These are phyloP conservation scores for Pogonognathellus flavescens DNA, from an alignment of 1,140 invertebrate species.

Conservation along the genomic window DNA sequence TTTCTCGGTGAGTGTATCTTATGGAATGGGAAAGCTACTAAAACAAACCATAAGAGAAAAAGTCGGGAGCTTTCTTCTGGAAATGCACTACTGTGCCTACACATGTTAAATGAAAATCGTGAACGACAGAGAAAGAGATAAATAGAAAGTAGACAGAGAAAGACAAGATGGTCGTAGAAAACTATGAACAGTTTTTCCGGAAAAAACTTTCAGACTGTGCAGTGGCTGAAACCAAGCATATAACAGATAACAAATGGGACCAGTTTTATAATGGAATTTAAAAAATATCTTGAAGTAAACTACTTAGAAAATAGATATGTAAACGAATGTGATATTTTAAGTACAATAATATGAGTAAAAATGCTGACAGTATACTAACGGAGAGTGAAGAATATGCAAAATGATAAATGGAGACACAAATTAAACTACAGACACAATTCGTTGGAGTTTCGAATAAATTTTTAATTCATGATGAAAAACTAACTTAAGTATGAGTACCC, in stretches of 20 bases:
- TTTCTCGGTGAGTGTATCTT: conserved; percentile 2
- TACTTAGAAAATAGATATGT: too few relatives aligned
- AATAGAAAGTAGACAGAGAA: not conserved
- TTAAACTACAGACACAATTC: too few relatives aligned
- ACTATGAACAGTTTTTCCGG: not conserved
- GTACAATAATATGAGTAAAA: too few relatives aligned
- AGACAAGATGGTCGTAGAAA: conserved; percentile 7
- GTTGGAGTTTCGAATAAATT: too few relatives aligned
- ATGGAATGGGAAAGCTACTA: not conserved
- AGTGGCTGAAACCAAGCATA: conserved; percentile 5
- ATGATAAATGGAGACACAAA: too few relatives aligned
- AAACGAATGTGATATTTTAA: too few relatives aligned
- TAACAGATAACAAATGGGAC: conserved; percentile 8
- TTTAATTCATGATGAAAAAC: too few relatives aligned
- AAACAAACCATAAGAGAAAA: not conserved
- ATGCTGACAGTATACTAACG: too few relatives aligned
- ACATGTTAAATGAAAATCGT: conserved; percentile 20
- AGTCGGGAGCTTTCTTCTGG: not conserved
- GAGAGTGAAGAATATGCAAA: too few relatives aligned
- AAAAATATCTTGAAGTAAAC: not conserved
- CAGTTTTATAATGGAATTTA: not conserved
- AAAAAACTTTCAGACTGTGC: conserved; percentile 27
- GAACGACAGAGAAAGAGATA: not conserved
- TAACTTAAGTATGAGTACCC: too few relatives aligned
- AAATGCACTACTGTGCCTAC: conserved; percentile 14